Conservation (phyloP, 2,888 invertebrate genomes). For the Eupithecia tripunctaria region DNA sequence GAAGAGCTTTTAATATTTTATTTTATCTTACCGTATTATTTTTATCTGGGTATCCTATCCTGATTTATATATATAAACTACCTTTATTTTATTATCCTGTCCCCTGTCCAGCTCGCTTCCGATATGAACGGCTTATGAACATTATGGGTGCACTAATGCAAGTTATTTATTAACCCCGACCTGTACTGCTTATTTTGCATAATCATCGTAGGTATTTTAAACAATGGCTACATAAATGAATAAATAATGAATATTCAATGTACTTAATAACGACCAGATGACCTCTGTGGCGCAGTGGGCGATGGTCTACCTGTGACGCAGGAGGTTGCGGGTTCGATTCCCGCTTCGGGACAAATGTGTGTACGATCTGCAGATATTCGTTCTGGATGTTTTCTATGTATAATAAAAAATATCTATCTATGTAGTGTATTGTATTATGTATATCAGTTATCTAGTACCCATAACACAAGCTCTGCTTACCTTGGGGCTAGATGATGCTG, state of each 20-base stretch:
- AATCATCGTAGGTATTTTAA: slow-evolving; percentile 27
- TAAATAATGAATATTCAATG: slow-evolving; percentile 18
- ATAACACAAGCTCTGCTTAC: no score
- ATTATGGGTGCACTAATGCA: slow-evolving; percentile 11
- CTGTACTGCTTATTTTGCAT: slow-evolving; percentile 26
- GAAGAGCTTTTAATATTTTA: not conserved
- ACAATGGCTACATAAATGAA: slow-evolving; percentile 30
- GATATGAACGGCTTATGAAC: slow-evolving; percentile 18
- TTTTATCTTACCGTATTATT: not conserved
- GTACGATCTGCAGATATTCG: no score
- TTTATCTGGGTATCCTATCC: not conserved
- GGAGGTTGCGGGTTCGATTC: no score
- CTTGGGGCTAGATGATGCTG: no score
- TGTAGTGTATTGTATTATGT: no score
- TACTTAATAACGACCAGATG: not conserved
- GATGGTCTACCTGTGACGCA: no score
- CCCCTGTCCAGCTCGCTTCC: slow-evolving; percentile 15
- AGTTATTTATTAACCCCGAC: slow-evolving; percentile 18
- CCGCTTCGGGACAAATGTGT: no score
- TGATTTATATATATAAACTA: not conserved
- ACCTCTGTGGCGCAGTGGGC: no score
- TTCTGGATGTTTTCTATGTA: no score
- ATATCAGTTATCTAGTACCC: no score
- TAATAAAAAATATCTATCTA: no score
- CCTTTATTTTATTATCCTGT: not conserved